Conservation (phyloP, 2,888 invertebrate genomes). For the Trisateles emortualis region DNA sequence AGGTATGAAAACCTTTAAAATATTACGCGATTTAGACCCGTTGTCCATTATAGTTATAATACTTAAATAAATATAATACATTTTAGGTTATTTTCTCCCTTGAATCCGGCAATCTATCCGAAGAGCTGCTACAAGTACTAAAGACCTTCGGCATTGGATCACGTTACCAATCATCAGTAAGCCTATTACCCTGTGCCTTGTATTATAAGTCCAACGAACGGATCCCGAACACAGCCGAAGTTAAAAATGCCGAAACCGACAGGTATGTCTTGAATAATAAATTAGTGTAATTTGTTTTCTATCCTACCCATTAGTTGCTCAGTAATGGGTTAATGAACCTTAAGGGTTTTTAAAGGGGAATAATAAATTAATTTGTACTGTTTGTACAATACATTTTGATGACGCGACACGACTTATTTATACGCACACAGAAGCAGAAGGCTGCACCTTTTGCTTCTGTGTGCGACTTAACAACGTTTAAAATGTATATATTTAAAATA, state of each 20-base stretch:
- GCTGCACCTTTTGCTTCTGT: no score
- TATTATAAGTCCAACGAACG: conserved; percentile 71
- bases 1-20: no score
- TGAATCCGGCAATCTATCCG: conserved; percentile 86
- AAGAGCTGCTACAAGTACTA: conserved; percentile 86
- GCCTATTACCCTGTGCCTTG: conserved; percentile 88
- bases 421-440: no score
- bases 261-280: conserved; percentile 24
- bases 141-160: conserved; percentile 88
- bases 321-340: neutral
- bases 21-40: no score
- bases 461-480: no score
- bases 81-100: conserved; percentile 87
- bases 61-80: no score
- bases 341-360: neutral
- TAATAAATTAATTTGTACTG: neutral
- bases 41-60: no score
- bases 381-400: no score
- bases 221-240: conserved; percentile 17
- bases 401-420: no score
- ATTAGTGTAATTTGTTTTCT: neutral
- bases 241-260: conserved; percentile 8
- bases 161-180: conserved; percentile 86
- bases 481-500: no score
- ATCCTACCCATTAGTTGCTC: neutral